phyloP scores from a whole-genome alignment of 1,140 invertebrate genomes.

The Chionoecetes opilio region DNA sequence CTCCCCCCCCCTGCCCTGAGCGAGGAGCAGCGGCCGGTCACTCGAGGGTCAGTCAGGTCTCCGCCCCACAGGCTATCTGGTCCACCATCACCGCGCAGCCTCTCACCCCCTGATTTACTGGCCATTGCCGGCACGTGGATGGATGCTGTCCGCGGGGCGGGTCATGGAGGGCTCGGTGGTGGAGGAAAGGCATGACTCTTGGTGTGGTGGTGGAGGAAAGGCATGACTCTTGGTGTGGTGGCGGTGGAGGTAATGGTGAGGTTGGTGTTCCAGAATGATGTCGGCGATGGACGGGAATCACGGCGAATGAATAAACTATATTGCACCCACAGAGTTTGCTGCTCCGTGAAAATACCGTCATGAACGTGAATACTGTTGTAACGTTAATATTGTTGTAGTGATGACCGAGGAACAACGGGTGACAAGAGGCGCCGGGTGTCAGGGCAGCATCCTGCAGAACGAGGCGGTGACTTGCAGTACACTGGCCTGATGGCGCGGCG shows the following conservation, averaged over 20 bases:
- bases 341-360: background rate
- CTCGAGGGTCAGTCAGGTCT: slow-evolving; percentile 18
- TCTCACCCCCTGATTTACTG: slow-evolving; percentile 45
- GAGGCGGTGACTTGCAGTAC: too few species aligned
- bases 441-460: too few species aligned
- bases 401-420: too few species aligned
- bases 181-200: background rate
- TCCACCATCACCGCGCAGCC: slow-evolving; percentile 6
- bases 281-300: background rate
- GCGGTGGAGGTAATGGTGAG: background rate
- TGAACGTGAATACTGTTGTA: too few species aligned
- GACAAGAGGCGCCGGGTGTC: too few species aligned
- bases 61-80: slow-evolving; percentile 5
- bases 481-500: too few species aligned
- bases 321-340: background rate
- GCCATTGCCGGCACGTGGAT: slow-evolving; percentile 38
- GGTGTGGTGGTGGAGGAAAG: background rate
- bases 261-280: background rate
- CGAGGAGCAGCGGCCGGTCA: background rate
- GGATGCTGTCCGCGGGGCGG: background rate
- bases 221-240: slow-evolving; percentile 31
- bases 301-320: background rate
- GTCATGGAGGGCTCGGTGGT: slow-evolving; percentile 18
- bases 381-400: too few species aligned
- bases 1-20: background rate